Evolutionary conservation across 92 coral and sea anemone species (phyloP).

Genomic region (Heteractis magnifica): DNA sequence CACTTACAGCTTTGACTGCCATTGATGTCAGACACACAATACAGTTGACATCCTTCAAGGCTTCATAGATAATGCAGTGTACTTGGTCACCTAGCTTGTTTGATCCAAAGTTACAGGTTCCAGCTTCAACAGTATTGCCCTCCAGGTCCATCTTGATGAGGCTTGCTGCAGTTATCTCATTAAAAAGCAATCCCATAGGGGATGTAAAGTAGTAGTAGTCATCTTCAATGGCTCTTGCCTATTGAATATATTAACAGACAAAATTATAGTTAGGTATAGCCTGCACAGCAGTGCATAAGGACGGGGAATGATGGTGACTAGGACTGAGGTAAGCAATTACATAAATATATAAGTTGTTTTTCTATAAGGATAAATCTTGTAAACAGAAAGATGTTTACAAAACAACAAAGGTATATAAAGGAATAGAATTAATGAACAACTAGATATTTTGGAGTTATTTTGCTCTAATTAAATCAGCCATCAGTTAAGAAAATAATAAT

Average conservation of each 20-base stretch:
- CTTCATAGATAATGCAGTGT: constrained; percentile 72
- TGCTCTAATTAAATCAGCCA: no score
- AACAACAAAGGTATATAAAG: no score
- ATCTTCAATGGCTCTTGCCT: constrained; percentile 73
- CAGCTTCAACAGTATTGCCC: constrained; percentile 69
- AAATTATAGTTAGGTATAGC: no score
- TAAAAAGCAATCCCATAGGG: constrained; percentile 74
- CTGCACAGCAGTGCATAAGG: no score
- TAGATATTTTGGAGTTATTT: no score
- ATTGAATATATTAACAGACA: background rate
- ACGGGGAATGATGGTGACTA: no score
- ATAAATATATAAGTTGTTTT: no score
- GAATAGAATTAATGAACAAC: no score
- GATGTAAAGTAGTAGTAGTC: constrained; percentile 69
- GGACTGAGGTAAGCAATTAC: no score
- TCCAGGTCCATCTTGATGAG: constrained; percentile 81
- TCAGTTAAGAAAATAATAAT: no score
- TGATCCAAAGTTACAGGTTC: constrained; percentile 74
- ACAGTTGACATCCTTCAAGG: constrained; percentile 81
- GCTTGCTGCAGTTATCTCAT: constrained; percentile 82
- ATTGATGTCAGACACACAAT: constrained; percentile 69
- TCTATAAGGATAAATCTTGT: no score
- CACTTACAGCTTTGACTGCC: constrained; percentile 76
- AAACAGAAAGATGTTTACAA: no score
- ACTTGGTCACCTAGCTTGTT: constrained; percentile 62